A percentile compares a stretch with the other conserved stretches of the same genome.
Conservation (phyloP, 2,888 invertebrate species). For the Hyposoter dolosus region DNA sequence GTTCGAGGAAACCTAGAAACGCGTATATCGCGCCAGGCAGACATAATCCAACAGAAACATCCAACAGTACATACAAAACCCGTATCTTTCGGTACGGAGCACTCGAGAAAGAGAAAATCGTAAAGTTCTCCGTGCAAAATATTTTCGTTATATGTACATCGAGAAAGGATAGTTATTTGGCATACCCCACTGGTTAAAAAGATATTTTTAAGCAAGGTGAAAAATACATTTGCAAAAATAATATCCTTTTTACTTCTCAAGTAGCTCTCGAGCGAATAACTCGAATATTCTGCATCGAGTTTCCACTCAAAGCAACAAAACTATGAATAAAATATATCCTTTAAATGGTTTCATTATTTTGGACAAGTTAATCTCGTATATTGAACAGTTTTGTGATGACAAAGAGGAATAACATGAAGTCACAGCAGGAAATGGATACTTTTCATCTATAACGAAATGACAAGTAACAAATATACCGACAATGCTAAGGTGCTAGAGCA, state of each 20-base stretch:
- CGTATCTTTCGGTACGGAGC: conserved; percentile 47
- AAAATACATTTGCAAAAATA: background rate
- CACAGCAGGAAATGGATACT: background rate
- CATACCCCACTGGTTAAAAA: conserved; percentile 2
- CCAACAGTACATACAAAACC: conserved; percentile 8
- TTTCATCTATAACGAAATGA: background rate
- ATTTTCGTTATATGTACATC: conserved; percentile 60
- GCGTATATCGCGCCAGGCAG: conserved; percentile 42
- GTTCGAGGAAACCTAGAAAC: conserved; percentile 60
- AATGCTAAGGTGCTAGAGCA: background rate
- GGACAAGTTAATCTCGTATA: background rate
- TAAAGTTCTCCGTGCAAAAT: conserved; percentile 66
- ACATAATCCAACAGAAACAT: conserved; percentile 45
- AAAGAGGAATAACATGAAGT: background rate
- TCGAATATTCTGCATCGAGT: background rate
- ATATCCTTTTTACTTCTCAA: background rate
- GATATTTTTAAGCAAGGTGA: background rate
- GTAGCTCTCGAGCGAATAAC: conserved; percentile 1
- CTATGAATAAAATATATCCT: background rate
- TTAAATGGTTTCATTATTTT: background rate
- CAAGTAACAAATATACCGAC: background rate
- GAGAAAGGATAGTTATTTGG: background rate
- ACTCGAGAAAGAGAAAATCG: conserved; percentile 41
- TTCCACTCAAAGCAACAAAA: background rate
- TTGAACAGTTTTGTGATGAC: background rate